Conservation (phyloP, 2,888 invertebrate genomes). For the Ophion costatus region DNA sequence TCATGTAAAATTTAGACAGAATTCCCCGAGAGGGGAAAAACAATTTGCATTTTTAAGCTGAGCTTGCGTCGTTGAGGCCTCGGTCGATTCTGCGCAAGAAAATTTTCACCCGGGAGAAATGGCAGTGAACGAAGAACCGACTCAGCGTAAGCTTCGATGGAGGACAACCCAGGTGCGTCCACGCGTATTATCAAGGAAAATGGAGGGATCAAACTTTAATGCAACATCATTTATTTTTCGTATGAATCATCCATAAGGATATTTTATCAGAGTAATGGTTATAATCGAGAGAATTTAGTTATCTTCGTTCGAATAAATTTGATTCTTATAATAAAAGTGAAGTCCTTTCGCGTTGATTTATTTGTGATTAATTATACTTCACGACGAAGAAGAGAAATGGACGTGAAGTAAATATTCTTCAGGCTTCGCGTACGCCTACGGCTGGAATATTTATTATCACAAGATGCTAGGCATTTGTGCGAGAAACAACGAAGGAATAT, state of each 20-base stretch:
- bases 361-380: no score
- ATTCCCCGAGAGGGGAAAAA: not conserved
- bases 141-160: conserved; percentile 31
- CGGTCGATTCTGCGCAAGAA: conserved; percentile 27
- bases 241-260: no score
- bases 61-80: conserved; percentile 39
- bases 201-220: not conserved
- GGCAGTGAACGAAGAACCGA: conserved; percentile 31
- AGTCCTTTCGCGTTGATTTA: no score
- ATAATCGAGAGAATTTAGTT: no score
- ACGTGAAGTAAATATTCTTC: not conserved
- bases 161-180: conserved; percentile 30
- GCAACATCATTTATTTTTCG: no score
- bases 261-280: no score
- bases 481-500: conserved; percentile 39
- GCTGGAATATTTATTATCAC: conserved; percentile 71
- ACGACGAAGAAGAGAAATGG: not conserved
- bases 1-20: not conserved
- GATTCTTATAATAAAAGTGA: no score
- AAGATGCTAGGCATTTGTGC: conserved; percentile 67
- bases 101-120: not conserved
- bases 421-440: conserved; percentile 67
- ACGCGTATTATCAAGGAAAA: not conserved
- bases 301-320: no score
- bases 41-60: conserved; percentile 44